Conservation (phyloP, 1,140 invertebrate species). For the Lordiphosa stackelbergi region DNA sequence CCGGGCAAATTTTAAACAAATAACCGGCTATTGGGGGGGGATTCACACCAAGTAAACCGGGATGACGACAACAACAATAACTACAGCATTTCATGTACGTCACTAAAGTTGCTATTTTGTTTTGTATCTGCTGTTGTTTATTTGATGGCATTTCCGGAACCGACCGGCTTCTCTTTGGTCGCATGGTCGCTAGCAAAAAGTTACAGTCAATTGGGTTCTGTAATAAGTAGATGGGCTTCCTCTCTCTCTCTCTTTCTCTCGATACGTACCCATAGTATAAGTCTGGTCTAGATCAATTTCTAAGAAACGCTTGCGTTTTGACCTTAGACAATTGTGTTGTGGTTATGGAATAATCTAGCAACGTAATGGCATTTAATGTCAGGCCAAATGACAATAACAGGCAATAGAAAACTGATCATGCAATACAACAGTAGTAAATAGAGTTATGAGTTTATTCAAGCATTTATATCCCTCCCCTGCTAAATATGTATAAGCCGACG, state of each 20-base stretch:
- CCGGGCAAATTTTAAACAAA: too few species aligned
- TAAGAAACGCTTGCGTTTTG: conserved; percentile 32
- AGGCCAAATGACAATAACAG: conserved; percentile 25
- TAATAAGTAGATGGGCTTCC: conserved; percentile 18
- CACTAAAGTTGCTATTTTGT: too few species aligned
- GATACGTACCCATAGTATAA: conserved; percentile 6
- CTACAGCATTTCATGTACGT: too few species aligned
- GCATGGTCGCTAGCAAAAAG: not conserved
- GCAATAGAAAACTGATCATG: conserved; percentile 11
- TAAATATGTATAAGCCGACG: too few species aligned
- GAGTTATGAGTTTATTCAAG: too few species aligned
- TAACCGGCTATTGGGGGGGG: too few species aligned
- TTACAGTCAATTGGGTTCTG: conserved; percentile 35
- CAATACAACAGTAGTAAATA: not conserved
- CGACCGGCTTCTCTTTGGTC: too few species aligned
- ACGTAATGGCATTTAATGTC: conserved; percentile 31
- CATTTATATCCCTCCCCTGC: too few species aligned
- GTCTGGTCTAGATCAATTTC: conserved; percentile 39
- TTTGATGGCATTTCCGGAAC: too few species aligned
- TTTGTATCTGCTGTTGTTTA: too few species aligned
- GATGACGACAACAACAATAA: too few species aligned
- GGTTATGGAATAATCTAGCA: conserved; percentile 29
- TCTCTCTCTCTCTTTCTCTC: not conserved
- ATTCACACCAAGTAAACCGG: too few species aligned
- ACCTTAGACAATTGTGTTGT: conserved; percentile 34